Evolutionary conservation across 2,888 invertebrate genomes (phyloP).

Genomic region (Archips xylosteana): DNA sequence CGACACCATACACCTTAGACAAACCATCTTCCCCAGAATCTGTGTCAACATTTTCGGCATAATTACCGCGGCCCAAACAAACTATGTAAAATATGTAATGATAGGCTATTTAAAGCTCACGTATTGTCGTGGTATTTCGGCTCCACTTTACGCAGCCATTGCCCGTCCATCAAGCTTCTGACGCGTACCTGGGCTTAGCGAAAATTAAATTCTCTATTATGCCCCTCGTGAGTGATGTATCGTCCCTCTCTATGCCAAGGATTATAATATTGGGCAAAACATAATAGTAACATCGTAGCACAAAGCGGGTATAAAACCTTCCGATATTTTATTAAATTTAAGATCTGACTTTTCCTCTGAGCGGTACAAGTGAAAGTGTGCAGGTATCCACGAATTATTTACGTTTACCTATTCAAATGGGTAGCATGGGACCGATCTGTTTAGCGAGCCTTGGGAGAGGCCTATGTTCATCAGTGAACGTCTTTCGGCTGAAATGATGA

Average conservation of each 20-base stretch:
- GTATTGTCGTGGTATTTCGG: constrained; percentile 32
- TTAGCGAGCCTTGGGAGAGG: too few species aligned
- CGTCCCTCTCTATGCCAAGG: constrained; percentile 25
- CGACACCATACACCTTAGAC: neutral
- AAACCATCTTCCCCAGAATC: constrained; percentile 1
- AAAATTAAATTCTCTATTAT: constrained; percentile 42
- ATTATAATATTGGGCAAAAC: constrained; percentile 36
- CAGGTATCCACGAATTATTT: too few species aligned
- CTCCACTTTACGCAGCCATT: neutral
- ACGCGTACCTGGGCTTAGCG: constrained; percentile 40
- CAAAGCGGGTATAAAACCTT: neutral
- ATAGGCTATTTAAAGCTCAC: constrained; percentile 15
- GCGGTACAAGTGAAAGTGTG: neutral
- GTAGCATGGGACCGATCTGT: too few species aligned
- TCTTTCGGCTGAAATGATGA: too few species aligned
- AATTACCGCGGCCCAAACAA: constrained; percentile 22
- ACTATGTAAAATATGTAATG: constrained; percentile 38
- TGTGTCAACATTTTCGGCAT: constrained; percentile 31
- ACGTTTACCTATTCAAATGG: too few species aligned
- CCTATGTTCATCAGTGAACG: too few species aligned
- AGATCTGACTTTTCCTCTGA: neutral
- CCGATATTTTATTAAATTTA: neutral
- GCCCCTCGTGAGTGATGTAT: constrained; percentile 34
- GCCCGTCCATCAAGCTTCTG: constrained; percentile 38
- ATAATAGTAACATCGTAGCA: constrained; percentile 18